Evolutionary conservation across 2,888 invertebrate genomes (phyloP), one percentile per base, ranked within the genome.

Genomic region (Ryuthela nishihirai): DNA sequence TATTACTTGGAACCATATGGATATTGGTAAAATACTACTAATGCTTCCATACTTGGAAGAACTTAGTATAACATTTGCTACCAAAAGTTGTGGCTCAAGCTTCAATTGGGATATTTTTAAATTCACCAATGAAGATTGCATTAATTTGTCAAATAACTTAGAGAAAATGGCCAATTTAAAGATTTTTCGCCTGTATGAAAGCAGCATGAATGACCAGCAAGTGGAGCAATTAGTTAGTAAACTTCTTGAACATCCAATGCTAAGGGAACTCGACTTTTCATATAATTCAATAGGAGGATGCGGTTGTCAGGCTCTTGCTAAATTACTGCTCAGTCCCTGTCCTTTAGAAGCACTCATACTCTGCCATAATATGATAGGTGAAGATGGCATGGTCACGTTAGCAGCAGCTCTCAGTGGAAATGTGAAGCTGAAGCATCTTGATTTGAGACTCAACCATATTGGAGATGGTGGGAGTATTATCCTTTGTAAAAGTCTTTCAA

Each of bases 381-480:
- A 47, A 2, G 17, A 25, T 0, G 58, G 58, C 1, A 47, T 34
- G 9, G 29, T 36, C 24, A 4, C 20, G 4, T 25, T 58, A 12
- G 47, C 58, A 4, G 9, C 58, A 2, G 58, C 24, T 12, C 20
- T 58, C 25, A 18, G 34, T 3, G 26, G 15, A 15, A 47, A 58
- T 21, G 17, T 1, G 5, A 46, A 4, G 4, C 18, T 58, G 10
- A 34, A 32, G 20, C 42, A 7, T 21, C 10, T 58, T 1, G 47
- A 58, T 25, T 10, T 58, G n/a, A 42, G 49, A 7, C 12, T 52
- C 6, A 58, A 58, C 20, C 35, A 32, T 21, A 52, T 58, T 15
- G 52, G 26, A 6, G 36, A 58, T 21, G 24, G 24, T 25, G 58
- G 58, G 3, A 52, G 38, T 2, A n/a, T 5, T 4, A 40, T 43